Percentiles rank a stretch among this genome's conserved stretches.
These are phyloP conservation scores for Caenorhabditis brenneri DNA, from an alignment of 1,140 invertebrate genomes.

Conservation along the genomic window DNA sequence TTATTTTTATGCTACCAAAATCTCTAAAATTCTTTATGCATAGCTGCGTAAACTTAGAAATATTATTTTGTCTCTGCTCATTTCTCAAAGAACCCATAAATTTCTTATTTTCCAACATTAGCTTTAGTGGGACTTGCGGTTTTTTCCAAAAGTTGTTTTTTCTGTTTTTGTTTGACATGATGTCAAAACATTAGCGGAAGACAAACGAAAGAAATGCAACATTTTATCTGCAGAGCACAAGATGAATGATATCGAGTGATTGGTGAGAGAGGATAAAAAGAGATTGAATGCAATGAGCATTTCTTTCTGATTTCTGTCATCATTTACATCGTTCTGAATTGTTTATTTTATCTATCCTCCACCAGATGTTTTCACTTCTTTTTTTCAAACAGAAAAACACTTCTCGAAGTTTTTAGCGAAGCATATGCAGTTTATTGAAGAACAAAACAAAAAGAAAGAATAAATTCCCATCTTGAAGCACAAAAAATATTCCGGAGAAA, in stretches of 20 bases:
- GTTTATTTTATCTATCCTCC: conserved; percentile 30
- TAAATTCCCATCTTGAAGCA: background rate
- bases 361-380: background rate
- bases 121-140: background rate
- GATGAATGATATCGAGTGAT: conserved; percentile 15
- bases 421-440: conserved; percentile 34
- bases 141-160: background rate
- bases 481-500: background rate
- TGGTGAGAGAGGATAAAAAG: background rate
- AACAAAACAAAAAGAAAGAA: conserved; percentile 35
- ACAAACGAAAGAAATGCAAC: background rate
- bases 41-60: too few relatives aligned
- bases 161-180: background rate
- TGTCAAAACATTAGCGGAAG: background rate
- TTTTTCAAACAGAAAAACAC: background rate
- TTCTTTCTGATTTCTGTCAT: background rate
- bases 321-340: background rate
- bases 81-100: too few relatives aligned
- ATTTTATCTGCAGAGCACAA: background rate
- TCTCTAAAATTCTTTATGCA: too few relatives aligned
- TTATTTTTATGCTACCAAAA: too few relatives aligned
- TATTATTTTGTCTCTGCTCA: too few relatives aligned
- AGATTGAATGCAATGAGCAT: background rate
- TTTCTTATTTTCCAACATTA: too few relatives aligned
- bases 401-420: background rate